These are phyloP conservation scores for Spongilla lacustris DNA, from an alignment of 37 sponge, comb jelly and placozoan genomes.

Conservation along the genomic window DNA sequence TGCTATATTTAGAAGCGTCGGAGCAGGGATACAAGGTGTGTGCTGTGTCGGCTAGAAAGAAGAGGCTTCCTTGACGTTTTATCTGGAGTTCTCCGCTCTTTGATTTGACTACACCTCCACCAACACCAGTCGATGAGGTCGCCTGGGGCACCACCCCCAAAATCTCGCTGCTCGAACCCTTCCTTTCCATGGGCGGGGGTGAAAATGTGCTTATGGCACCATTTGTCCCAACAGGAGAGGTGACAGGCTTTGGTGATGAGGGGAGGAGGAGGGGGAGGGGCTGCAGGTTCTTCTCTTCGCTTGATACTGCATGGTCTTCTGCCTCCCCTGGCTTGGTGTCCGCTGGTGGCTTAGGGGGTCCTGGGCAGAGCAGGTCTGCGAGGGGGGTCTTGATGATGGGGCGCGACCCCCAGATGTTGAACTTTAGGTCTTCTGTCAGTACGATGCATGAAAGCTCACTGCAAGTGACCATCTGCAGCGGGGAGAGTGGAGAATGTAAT, in stretches of 20 bases:
- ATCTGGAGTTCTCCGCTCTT: not conserved
- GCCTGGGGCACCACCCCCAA: not conserved
- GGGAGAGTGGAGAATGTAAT: not conserved
- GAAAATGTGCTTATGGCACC: not conserved
- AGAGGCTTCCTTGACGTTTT: not conserved
- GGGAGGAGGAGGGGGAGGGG: not conserved
- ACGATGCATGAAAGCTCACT: slow-evolving; percentile 81
- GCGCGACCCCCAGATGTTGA: slow-evolving; percentile 87
- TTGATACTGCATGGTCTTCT: not conserved
- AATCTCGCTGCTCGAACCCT: not conserved
- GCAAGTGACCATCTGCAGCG: slow-evolving; percentile 74
- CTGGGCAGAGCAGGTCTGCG: not conserved
- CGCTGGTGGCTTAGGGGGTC: not conserved
- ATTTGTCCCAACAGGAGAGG: not conserved
- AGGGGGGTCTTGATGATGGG: slow-evolving; percentile 65
- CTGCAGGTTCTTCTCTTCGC: not conserved
- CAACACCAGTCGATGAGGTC: not conserved
- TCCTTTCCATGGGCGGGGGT: not conserved
- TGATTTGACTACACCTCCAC: not conserved
- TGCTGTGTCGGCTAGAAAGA: slow-evolving; percentile 13
- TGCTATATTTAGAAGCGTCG: slow-evolving; percentile 13
- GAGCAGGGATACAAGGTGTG: slow-evolving; percentile 24
- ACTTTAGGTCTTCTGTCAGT: slow-evolving; percentile 71
- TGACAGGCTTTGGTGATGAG: not conserved
- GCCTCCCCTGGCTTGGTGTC: too few species aligned